Percentiles rank a stretch among this genome's conserved stretches.
These are phyloP conservation scores for Axis porcinus DNA, from an alignment of 2,113 vertebrate genomes.

Conservation along the genomic window DNA sequence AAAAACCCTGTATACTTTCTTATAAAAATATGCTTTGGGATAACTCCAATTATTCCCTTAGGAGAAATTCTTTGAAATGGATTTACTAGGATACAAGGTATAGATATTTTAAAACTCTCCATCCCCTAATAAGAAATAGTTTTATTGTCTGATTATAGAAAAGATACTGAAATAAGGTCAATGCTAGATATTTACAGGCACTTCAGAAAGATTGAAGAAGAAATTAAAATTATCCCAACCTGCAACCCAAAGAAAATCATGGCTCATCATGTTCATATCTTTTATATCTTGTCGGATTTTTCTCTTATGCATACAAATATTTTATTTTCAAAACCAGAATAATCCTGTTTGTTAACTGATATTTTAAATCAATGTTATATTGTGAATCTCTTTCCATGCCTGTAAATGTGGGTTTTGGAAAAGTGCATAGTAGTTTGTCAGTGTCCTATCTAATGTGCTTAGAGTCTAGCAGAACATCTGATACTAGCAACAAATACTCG, in stretches of 20 bases:
- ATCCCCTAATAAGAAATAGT: conserved; percentile 20
- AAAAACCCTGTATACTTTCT: neutral
- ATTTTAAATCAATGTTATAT: neutral
- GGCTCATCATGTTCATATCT: neutral
- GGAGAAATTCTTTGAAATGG: conserved; percentile 29
- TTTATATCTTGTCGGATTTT: neutral
- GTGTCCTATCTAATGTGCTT: neutral
- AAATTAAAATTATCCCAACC: conserved; percentile 8
- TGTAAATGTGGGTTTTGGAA: neutral
- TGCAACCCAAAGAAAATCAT: neutral
- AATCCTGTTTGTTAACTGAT: neutral
- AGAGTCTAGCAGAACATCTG: neutral
- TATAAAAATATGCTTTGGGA: neutral
- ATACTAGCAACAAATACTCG: neutral
- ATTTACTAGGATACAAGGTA: conserved; percentile 26
- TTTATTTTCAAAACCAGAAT: conserved; percentile 1
- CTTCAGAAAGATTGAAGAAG: conserved; percentile 15
- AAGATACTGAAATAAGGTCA: neutral
- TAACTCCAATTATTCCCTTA: conserved; percentile 24
- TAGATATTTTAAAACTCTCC: neutral
- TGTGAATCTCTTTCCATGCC: neutral
- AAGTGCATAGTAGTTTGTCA: neutral
- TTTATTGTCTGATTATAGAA: conserved; percentile 32
- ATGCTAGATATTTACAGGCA: neutral
- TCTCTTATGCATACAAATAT: neutral